Percentiles rank a stretch among this genome's conserved stretches.
phyloP scores from a whole-genome alignment of 2,888 invertebrate genomes.

The Himalopsyche anomala region DNA sequence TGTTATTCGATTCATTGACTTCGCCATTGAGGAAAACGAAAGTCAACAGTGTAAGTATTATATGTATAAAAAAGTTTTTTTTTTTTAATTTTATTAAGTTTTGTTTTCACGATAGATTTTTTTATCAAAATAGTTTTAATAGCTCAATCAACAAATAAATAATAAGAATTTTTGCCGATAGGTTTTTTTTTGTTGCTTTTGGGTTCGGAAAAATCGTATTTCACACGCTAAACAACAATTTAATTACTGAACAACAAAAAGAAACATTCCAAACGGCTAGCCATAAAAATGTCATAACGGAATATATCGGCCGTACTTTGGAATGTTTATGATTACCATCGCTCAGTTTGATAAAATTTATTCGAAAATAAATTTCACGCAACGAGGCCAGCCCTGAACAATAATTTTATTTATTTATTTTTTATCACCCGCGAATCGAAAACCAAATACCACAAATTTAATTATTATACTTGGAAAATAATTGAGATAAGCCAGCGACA shows the following conservation, averaged over 20 bases:
- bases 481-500: conserved; percentile 3
- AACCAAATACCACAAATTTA: conserved; percentile 20
- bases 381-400: conserved; percentile 16
- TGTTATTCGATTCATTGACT: no score
- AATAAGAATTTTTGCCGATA: not conserved
- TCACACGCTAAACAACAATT: conserved; percentile 41
- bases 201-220: conserved; percentile 8
- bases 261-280: conserved; percentile 48
- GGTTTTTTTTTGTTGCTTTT: not conserved
- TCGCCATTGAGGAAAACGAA: no score
- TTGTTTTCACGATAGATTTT: no score
- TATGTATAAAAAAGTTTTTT: no score
- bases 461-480: conserved; percentile 4
- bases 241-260: conserved; percentile 43
- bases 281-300: conserved; percentile 50
- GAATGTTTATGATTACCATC: conserved; percentile 36
- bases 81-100: no score
- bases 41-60: no score
- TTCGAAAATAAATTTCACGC: conserved; percentile 41
- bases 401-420: conserved; percentile 2
- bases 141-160: no score
- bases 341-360: conserved; percentile 45
- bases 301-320: conserved; percentile 44
- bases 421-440: conserved; percentile 18
- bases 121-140: no score